Percentiles rank a stretch among this genome's conserved stretches.
phyloP scores from a whole-genome alignment of 2,797 vertebrate genomes.

The Anableps anableps region DNA sequence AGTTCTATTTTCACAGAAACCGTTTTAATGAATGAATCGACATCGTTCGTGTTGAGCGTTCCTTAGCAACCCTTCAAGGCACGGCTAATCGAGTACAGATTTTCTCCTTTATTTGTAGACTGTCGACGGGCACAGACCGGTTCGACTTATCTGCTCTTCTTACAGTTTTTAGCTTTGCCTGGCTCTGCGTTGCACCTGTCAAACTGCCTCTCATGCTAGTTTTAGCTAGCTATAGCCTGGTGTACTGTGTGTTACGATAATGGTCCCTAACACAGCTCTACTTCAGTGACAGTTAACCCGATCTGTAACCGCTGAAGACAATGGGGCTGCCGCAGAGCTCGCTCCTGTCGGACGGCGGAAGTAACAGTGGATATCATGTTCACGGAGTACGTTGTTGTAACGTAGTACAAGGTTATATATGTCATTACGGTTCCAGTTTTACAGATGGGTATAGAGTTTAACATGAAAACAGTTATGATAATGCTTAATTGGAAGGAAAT shows the following conservation, averaged over 20 bases:
- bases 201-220: constrained; percentile 8
- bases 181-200: not conserved
- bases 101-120: too few species aligned
- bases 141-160: constrained; percentile 61
- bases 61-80: constrained; percentile 38
- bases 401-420: constrained; percentile 32
- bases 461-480: not conserved
- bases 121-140: not conserved
- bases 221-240: constrained; percentile 34
- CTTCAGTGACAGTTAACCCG: constrained; percentile 44
- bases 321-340: constrained; percentile 89
- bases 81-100: constrained; percentile 47
- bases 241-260: constrained; percentile 11
- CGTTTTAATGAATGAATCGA: not conserved
- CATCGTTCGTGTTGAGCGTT: constrained; percentile 19
- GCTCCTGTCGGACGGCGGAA: constrained; percentile 83
- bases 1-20: not conserved
- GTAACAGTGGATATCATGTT: constrained; percentile 88
- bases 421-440: not conserved
- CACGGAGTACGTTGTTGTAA: constrained; percentile 85
- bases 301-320: not conserved
- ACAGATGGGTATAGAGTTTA: not conserved
- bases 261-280: constrained; percentile 36
- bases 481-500: fast-evolving
- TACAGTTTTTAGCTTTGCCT: constrained; percentile 59